Evolutionary conservation across 2,113 vertebrate genomes (phyloP).

Genomic region (Rhinolophus sinicus): DNA sequence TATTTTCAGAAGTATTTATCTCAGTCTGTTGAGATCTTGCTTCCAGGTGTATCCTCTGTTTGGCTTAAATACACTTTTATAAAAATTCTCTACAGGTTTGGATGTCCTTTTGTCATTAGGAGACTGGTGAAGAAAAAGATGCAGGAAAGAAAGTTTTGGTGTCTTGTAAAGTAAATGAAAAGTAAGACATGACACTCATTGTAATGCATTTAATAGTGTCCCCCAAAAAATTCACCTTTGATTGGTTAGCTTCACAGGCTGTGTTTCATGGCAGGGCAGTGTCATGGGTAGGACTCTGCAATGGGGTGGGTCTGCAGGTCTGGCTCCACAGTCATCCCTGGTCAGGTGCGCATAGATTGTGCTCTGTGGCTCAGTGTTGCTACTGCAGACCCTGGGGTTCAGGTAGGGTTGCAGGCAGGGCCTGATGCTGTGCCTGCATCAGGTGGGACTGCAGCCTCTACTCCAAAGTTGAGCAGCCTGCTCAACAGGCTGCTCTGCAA

Average conservation of each 20-base stretch:
- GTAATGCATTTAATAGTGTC: background rate
- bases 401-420: background rate
- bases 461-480: too few relatives aligned
- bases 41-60: too few relatives aligned
- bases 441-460: background rate
- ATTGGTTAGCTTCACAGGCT: background rate
- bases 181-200: background rate
- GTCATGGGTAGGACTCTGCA: background rate
- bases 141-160: background rate
- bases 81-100: too few relatives aligned
- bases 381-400: background rate
- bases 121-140: background rate
- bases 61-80: too few relatives aligned
- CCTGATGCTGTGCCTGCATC: background rate
- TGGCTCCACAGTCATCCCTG: background rate
- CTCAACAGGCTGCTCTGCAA: too few relatives aligned
- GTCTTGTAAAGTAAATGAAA: background rate
- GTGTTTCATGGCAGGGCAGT: background rate
- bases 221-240: background rate
- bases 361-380: background rate
- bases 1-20: too few relatives aligned
- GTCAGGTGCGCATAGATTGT: too few relatives aligned
- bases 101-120: too few relatives aligned
- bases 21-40: too few relatives aligned
- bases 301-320: background rate